A percentile compares a stretch with the other conserved stretches of the same genome.
Conservation (phyloP, 2,797 vertebrate species). For the Danio tinwini region DNA sequence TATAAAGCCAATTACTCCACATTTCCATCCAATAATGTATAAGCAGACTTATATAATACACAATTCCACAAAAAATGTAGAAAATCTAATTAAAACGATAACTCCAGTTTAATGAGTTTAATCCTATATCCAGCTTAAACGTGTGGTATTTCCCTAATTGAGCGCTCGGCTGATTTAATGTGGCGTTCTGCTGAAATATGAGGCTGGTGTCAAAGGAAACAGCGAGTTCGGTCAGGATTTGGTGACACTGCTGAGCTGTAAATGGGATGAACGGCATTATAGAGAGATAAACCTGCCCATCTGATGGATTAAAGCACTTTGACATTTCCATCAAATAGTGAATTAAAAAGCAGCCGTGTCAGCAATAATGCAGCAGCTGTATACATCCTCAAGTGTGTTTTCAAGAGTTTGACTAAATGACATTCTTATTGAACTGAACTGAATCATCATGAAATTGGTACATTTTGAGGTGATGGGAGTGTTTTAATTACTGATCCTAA, state of each 20-base stretch:
- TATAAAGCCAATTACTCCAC: too few species aligned
- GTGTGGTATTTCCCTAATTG: background rate
- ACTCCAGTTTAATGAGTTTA: too few species aligned
- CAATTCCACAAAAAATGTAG: too few species aligned
- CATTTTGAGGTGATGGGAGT: too few species aligned
- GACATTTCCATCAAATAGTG: conserved; percentile 76
- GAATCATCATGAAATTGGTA: too few species aligned
- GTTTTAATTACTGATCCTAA: too few species aligned
- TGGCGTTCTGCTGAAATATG: conserved; percentile 9
- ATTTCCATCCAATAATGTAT: too few species aligned
- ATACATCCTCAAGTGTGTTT: background rate
- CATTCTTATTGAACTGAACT: too few species aligned
- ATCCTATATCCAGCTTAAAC: too few species aligned
- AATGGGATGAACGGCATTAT: conserved; percentile 78
- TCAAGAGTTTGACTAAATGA: too few species aligned
- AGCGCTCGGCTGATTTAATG: background rate
- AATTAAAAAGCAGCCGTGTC: conserved; percentile 60
- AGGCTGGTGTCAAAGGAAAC: background rate
- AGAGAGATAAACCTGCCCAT: conserved; percentile 76
- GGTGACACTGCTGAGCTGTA: conserved; percentile 72
- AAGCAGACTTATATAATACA: too few species aligned
- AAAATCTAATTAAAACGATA: too few species aligned
- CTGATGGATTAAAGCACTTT: conserved; percentile 78
- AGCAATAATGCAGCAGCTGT: conserved; percentile 27
- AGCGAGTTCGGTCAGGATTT: background rate